Percentiles rank a stretch among this genome's conserved stretches.
Conservation (phyloP, 64 coral and sea anemone genomes). For the Cladopsammia gracilis region DNA sequence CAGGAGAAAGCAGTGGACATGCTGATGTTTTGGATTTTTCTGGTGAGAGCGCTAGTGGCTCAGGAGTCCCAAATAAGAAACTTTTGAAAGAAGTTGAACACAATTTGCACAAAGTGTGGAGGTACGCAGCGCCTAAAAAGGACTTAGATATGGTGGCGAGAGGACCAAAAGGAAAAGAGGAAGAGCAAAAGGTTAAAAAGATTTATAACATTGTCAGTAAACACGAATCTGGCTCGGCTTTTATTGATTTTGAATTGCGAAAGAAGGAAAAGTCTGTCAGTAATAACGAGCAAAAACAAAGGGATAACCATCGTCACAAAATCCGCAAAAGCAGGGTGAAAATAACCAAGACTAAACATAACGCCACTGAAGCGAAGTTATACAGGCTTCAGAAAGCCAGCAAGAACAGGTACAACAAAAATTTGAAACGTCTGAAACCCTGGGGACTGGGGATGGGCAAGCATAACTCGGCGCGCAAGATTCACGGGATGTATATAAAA, state of each 20-base stretch:
- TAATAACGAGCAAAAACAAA: background rate
- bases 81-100: slow-evolving; percentile 52
- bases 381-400: slow-evolving; percentile 13
- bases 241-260: slow-evolving; percentile 32
- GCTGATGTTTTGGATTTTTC: background rate
- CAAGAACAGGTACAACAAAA: slow-evolving; percentile 1
- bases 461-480: background rate
- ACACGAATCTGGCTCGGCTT: slow-evolving; percentile 38
- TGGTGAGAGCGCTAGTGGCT: background rate
- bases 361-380: slow-evolving; percentile 5
- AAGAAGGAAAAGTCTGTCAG: background rate
- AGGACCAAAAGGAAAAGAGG: slow-evolving; percentile 41
- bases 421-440: slow-evolving; percentile 21
- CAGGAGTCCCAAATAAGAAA: background rate
- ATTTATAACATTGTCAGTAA: slow-evolving; percentile 48
- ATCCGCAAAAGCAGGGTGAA: slow-evolving; percentile 32
- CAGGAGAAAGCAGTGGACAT: slow-evolving; percentile 5
- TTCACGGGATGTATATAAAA: background rate
- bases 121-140: slow-evolving; percentile 44
- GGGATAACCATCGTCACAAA: background rate
- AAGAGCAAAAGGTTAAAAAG: slow-evolving; percentile 22
- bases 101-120: slow-evolving; percentile 44
- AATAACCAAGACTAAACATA: background rate
- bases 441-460: background rate
- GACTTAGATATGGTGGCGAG: slow-evolving; percentile 49